phyloP scores from a whole-genome alignment of 2,888 invertebrate species.

The Nyleta sp. region DNA sequence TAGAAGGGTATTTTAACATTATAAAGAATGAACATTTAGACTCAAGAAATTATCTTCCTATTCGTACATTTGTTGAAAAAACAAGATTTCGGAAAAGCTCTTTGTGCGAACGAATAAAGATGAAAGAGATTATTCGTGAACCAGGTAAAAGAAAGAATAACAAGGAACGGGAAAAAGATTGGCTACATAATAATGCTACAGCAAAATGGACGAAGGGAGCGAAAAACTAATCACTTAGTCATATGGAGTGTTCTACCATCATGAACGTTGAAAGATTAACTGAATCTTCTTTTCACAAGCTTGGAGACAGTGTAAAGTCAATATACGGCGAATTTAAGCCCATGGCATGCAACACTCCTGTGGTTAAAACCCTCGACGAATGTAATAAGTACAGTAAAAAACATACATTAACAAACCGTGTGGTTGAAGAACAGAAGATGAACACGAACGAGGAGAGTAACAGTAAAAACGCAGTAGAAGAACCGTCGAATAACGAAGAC shows the following conservation, averaged over 20 bases:
- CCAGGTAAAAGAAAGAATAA: neutral
- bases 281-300: too few species aligned
- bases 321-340: too few species aligned
- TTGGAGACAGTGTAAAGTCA: too few species aligned
- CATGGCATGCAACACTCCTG: too few species aligned
- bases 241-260: conserved; percentile 1
- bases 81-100: neutral
- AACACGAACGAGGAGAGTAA: too few species aligned
- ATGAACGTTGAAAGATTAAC: neutral
- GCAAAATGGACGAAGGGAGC: conserved; percentile 5
- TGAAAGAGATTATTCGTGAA: neutral
- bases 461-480: too few species aligned
- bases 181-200: conserved; percentile 1
- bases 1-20: conserved; percentile 4
- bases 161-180: neutral
- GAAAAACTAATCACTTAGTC: neutral
- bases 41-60: neutral
- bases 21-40: neutral
- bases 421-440: too few species aligned
- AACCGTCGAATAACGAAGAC: too few species aligned
- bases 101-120: neutral
- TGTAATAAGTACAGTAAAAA: too few species aligned
- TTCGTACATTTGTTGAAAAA: neutral
- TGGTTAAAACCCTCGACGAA: too few species aligned
- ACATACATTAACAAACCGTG: too few species aligned